Evolutionary conservation across 2,797 vertebrate genomes (phyloP).

Genomic region (Typhlichthys subterraneus): DNA sequence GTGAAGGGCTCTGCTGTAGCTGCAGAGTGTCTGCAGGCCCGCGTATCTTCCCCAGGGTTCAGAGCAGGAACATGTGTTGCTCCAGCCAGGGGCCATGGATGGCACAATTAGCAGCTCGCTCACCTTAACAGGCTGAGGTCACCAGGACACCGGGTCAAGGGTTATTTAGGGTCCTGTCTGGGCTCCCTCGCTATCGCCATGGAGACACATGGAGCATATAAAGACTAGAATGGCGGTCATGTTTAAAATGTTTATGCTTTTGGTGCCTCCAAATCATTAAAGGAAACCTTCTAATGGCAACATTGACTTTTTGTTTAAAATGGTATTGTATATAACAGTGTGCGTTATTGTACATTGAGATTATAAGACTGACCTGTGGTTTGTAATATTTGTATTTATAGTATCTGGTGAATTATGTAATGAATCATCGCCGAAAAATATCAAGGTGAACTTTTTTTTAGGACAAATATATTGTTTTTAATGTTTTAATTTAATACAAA

Average conservation of each 20-base stretch:
- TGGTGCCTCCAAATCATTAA: not conserved
- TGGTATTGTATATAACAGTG: no score
- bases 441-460: slow-evolving; percentile 7
- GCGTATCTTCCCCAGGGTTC: slow-evolving; percentile 36
- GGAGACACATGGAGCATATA: not conserved
- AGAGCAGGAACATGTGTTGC: slow-evolving; percentile 61
- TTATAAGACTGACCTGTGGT: slow-evolving; percentile 15
- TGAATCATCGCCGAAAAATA: slow-evolving; percentile 15
- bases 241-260: slow-evolving; percentile 8
- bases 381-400: slow-evolving; percentile 30
- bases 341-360: no score
- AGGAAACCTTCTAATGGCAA: slow-evolving; percentile 13
- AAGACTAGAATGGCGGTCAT: slow-evolving; percentile 24
- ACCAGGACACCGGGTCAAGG: slow-evolving; percentile 64
- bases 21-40: slow-evolving; percentile 61
- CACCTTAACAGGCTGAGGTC: slow-evolving; percentile 66
- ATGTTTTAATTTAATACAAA: not conserved
- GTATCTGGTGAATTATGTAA: slow-evolving; percentile 15
- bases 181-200: slow-evolving; percentile 17
- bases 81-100: slow-evolving; percentile 62
- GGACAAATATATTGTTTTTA: not conserved
- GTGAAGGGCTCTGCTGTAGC: not conserved
- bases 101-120: slow-evolving; percentile 74
- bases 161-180: slow-evolving; percentile 62
- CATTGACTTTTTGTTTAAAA: not conserved